Conservation (phyloP, 2,888 invertebrate genomes). For the Pantelozetes paolii region DNA sequence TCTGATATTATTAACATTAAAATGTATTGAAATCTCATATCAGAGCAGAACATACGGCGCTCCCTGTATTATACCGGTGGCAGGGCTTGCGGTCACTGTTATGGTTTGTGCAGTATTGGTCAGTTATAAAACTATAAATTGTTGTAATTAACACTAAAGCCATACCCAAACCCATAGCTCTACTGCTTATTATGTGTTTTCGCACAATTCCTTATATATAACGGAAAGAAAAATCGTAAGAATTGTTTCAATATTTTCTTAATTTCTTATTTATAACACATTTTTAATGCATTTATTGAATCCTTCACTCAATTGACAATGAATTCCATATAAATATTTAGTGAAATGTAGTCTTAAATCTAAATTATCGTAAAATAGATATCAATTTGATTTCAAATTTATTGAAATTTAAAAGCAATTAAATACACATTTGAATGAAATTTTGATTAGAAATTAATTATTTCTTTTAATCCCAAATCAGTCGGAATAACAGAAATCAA, state of each 20-base stretch:
- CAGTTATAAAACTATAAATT: background rate
- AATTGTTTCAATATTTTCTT: background rate
- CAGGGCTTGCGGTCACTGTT: conserved; percentile 30
- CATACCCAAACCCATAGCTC: background rate
- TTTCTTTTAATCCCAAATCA: conserved; percentile 5
- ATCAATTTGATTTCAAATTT: no score
- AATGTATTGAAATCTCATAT: no score
- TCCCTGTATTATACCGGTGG: conserved; percentile 31
- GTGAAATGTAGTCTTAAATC: no score
- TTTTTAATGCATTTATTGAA: no score
- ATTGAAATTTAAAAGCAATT: no score
- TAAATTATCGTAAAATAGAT: no score
- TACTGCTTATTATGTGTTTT: conserved; percentile 34
- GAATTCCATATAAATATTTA: no score
- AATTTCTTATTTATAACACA: no score
- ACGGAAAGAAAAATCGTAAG: conserved; percentile 25
- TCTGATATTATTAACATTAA: background rate
- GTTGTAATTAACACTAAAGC: background rate
- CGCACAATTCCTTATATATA: conserved; percentile 34
- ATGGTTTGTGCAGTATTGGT: conserved; percentile 37
- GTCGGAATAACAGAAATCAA: conserved; percentile 39
- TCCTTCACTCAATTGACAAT: no score
- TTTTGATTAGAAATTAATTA: background rate
- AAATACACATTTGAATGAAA: no score
- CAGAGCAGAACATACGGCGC: conserved; percentile 33